Conservation (phyloP, 53 echinoderm and acorn worm species). For the Crossaster papposus region DNA sequence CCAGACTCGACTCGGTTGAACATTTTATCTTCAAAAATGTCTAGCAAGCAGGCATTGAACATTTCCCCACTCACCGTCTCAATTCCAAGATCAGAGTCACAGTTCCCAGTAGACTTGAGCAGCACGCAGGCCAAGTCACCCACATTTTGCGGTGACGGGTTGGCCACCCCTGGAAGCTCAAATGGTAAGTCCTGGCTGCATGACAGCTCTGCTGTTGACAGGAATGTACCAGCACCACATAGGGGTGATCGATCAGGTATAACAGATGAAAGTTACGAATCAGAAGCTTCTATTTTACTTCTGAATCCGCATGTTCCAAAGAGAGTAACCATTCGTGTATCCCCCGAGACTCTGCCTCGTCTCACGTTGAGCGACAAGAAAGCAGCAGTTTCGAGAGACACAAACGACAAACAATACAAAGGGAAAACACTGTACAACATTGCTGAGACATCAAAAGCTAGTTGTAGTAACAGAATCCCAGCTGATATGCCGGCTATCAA, state of each 20-base stretch:
- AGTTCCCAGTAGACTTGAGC: conserved; percentile 68
- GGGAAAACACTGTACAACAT: neutral
- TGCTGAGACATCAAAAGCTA: neutral
- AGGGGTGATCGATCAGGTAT: neutral
- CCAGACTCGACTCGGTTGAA: neutral
- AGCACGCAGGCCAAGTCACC: conserved; percentile 77
- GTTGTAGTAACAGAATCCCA: neutral
- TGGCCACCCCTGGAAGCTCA: conserved; percentile 7
- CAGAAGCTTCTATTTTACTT: conserved; percentile 80
- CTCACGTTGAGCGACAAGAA: neutral
- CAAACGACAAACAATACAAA: neutral
- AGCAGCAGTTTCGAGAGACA: neutral
- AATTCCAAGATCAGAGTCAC: conserved; percentile 65
- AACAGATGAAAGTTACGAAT: conserved; percentile 73
- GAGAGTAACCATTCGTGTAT: neutral
- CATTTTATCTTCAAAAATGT: neutral
- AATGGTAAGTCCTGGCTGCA: conserved; percentile 8
- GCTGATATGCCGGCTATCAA: neutral
- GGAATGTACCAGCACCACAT: conserved; percentile 25
- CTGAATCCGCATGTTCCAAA: conserved; percentile 37
- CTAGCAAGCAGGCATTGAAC: neutral
- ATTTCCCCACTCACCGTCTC: neutral
- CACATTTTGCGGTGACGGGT: conserved; percentile 67
- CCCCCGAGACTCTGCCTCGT: neutral
- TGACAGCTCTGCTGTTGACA: neutral